Base-by-base conservation (phyloP, 2,113 vertebrate genomes). In the Fregetta grallaria region DNA sequence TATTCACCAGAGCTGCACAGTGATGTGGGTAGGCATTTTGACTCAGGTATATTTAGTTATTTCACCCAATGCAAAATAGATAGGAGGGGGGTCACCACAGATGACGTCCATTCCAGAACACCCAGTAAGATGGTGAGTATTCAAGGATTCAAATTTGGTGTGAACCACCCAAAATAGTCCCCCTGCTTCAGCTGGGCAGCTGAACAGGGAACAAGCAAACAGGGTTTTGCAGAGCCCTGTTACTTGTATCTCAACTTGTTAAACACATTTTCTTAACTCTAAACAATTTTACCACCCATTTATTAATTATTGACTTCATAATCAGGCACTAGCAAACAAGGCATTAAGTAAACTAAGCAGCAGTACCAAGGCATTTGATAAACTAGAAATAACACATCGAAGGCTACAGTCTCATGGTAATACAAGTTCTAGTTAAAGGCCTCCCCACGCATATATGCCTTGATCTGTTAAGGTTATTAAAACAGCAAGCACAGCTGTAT, bases 391-490 rank as follows among this genome's bases (percentile, higher is more conserved):
- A 95, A 96, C 85, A 93, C 76, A 92, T 96, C 91, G 92, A 97
- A 94, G 15, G 22, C 78, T 65, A 38, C 63, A 90, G 82, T 94
- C 95, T 97, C 91, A 81, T 86, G 88, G 80, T 59, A 96, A 83
- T 88, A 94, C 62, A 95, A 92, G 63, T 88, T 44, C 86, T 92
- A 92, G 88, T 85, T 93, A 96, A 96, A 89, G 93, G 77, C 42
- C 53, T 94, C 68, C 83, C 84, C 52, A 59, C 18, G 17, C 89
- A 94, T 76, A 80, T 89, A 86, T 0, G 88, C 91, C 90, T 97
- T 94, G 91, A 97, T 93, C 95, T 96, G 83, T 74, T 90, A 76
- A 96, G 86, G 95, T 96, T 95, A 97, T 96, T 93, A 95, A 93
- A 94, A 95, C 1, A 19, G 96, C 38, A 84, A 63, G 71, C 81